A percentile compares a stretch with the other conserved stretches of the same genome.
Evolutionary conservation across 2,113 vertebrate genomes (phyloP).

Genomic region (Blennius ocellaris): DNA sequence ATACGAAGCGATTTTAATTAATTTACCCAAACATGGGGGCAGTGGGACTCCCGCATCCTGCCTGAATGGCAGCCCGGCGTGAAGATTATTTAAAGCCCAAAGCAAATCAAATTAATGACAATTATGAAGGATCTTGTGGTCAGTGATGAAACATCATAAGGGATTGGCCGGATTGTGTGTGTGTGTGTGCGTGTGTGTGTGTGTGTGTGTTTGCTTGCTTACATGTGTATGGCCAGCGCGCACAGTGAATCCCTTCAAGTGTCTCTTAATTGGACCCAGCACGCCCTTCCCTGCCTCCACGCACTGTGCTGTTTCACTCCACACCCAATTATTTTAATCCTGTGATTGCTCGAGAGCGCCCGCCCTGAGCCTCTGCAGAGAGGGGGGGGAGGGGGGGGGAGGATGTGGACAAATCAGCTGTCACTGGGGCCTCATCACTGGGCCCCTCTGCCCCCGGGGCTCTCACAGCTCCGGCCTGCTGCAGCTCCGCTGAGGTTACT

Average conservation of each 20-base stretch:
- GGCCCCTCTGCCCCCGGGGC: slow-evolving; percentile 65
- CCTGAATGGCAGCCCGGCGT: slow-evolving; percentile 54
- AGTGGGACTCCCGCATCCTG: slow-evolving; percentile 41
- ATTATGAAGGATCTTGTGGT: slow-evolving; percentile 71
- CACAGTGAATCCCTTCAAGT: slow-evolving; percentile 81
- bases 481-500: slow-evolving; percentile 62
- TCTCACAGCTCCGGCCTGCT: slow-evolving; percentile 40
- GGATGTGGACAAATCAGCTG: slow-evolving; percentile 73
- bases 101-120: slow-evolving; percentile 74
- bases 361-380: slow-evolving; percentile 75
- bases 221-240: slow-evolving; percentile 63
- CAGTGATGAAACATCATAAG: slow-evolving; percentile 37
- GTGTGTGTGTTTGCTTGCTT: slow-evolving; percentile 36
- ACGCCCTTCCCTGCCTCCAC: slow-evolving; percentile 79
- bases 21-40: slow-evolving; percentile 62
- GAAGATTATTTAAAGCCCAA: slow-evolving; percentile 59
- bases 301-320: slow-evolving; percentile 82
- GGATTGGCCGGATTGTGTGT: slow-evolving; percentile 3
- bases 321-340: slow-evolving; percentile 87
- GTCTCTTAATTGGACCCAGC: slow-evolving; percentile 90
- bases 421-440: slow-evolving; percentile 68
- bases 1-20: slow-evolving; percentile 80
- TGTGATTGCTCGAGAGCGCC: slow-evolving; percentile 85
- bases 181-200: slow-evolving; percentile 12
- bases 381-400: slow-evolving; percentile 73